Percentiles rank a stretch among this genome's conserved stretches.
Conservation (phyloP, 2,888 invertebrate species). For the Aspidiotus rigidus region DNA sequence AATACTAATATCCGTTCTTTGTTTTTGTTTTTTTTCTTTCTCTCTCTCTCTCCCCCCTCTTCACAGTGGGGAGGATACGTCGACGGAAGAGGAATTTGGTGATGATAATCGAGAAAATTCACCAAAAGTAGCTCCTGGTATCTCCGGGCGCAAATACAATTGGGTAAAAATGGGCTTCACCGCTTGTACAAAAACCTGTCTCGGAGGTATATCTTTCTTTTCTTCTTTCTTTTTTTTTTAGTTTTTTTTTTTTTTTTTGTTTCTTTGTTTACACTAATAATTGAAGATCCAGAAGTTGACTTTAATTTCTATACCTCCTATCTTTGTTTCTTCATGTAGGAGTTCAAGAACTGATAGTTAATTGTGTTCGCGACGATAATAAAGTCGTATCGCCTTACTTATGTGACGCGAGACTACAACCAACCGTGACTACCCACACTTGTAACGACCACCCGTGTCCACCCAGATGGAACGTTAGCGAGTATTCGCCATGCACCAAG, state of each 20-base stretch:
- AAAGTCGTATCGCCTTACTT: constrained; percentile 78
- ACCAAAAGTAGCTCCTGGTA: constrained; percentile 57
- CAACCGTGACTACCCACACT: constrained; percentile 75
- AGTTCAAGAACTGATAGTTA: constrained; percentile 72
- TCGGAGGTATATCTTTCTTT: constrained; percentile 55
- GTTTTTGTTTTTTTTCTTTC: too few species aligned
- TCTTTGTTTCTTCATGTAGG: constrained; percentile 40
- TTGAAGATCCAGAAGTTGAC: too few species aligned
- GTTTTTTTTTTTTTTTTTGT: background rate
- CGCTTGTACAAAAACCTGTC: constrained; percentile 87
- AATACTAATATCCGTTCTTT: too few species aligned
- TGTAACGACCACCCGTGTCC: constrained; percentile 95
- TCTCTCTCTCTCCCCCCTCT: too few species aligned
- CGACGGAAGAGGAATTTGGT: constrained; percentile 43
- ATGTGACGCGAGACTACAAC: constrained; percentile 77
- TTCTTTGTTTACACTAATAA: background rate
- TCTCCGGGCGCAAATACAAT: constrained; percentile 66
- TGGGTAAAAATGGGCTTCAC: constrained; percentile 86
- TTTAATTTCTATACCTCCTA: too few species aligned
- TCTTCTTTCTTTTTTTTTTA: background rate
- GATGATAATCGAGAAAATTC: constrained; percentile 42
- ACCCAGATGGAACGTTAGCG: constrained; percentile 60
- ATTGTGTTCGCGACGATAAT: constrained; percentile 75
- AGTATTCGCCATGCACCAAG: constrained; percentile 68
- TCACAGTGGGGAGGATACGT: too few species aligned